These are phyloP conservation scores for Podarcis siculus DNA, from an alignment of 2,797 vertebrate genomes.

Conservation along the genomic window DNA sequence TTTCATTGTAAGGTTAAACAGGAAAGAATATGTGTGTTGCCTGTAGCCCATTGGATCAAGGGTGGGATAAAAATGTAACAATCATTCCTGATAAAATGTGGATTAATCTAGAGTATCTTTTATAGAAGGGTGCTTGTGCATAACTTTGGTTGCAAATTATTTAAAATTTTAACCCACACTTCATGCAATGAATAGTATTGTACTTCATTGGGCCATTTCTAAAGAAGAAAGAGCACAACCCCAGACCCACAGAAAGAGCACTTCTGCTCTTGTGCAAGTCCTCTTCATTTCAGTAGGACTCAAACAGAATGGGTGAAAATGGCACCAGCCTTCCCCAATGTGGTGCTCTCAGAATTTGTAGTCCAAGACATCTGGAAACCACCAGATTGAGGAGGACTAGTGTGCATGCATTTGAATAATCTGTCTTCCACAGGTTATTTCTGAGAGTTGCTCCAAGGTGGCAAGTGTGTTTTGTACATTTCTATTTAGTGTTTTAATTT, in stretches of 20 bases:
- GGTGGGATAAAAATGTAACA: too few relatives aligned
- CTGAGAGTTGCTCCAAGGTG: not conserved
- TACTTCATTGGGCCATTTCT: not conserved
- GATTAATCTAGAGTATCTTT: not conserved
- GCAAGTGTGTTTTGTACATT: rapidly evolving
- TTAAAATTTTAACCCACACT: not conserved
- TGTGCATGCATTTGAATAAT: not conserved
- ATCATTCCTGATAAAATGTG: not conserved
- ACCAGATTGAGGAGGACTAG: too few relatives aligned
- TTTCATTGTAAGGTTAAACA: not conserved
- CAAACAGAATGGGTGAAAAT: not conserved
- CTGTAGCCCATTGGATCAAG: too few relatives aligned
- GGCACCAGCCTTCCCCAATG: not conserved
- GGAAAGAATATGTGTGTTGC: not conserved
- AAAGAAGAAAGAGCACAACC: too few relatives aligned
- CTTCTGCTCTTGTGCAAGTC: not conserved
- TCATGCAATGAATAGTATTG: not conserved
- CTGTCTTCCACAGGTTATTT: not conserved
- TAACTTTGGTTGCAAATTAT: not conserved
- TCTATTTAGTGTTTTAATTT: not conserved
- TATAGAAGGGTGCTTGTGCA: not conserved
- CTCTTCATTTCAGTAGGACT: not conserved
- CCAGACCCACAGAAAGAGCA: not conserved
- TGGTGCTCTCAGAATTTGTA: too few relatives aligned
- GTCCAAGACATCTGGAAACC: too few relatives aligned